Conservation (phyloP, 2,797 vertebrate genomes). For the Chromis chromis region DNA sequence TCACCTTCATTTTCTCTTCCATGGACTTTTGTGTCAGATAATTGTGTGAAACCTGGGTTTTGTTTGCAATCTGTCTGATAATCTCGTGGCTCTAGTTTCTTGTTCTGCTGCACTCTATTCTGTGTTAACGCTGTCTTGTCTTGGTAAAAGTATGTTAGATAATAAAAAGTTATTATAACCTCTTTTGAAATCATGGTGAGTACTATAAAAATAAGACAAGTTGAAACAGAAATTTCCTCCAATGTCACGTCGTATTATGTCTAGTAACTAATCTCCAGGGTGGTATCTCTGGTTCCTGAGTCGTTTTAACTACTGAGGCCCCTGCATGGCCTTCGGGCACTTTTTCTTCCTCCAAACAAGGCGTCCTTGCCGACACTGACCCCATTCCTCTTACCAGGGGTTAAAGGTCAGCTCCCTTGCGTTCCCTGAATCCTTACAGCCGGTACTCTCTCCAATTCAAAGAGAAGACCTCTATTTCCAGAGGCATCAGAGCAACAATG, state of each 20-base stretch:
- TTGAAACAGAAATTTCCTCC: slow-evolving; percentile 49
- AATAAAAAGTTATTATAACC: slow-evolving; percentile 37
- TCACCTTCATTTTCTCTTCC: slow-evolving; percentile 13
- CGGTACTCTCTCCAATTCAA: slow-evolving; percentile 66
- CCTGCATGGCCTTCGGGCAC: slow-evolving; percentile 45
- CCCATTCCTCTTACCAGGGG: slow-evolving; percentile 68
- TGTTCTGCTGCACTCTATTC: background rate
- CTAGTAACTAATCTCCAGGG: slow-evolving; percentile 46
- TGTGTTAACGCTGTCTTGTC: background rate
- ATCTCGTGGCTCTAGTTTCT: slow-evolving; percentile 21
- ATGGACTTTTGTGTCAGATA: background rate
- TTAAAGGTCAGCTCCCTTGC: slow-evolving; percentile 63
- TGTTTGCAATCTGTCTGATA: slow-evolving; percentile 10
- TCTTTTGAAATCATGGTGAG: slow-evolving; percentile 4
- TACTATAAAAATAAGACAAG: slow-evolving; percentile 21
- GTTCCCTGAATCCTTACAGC: slow-evolving; percentile 66
- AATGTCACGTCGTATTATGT: slow-evolving; percentile 52
- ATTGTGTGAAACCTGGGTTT: background rate
- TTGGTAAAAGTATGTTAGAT: background rate
- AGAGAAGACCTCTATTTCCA: slow-evolving; percentile 69
- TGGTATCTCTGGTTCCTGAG: slow-evolving; percentile 40
- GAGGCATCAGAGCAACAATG: slow-evolving; percentile 62
- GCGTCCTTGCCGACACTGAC: slow-evolving; percentile 42
- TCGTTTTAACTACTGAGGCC: slow-evolving; percentile 48
- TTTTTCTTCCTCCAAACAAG: slow-evolving; percentile 49